Base-by-base conservation (phyloP, 1,140 invertebrate genomes). In the Zaprionus inermis region DNA sequence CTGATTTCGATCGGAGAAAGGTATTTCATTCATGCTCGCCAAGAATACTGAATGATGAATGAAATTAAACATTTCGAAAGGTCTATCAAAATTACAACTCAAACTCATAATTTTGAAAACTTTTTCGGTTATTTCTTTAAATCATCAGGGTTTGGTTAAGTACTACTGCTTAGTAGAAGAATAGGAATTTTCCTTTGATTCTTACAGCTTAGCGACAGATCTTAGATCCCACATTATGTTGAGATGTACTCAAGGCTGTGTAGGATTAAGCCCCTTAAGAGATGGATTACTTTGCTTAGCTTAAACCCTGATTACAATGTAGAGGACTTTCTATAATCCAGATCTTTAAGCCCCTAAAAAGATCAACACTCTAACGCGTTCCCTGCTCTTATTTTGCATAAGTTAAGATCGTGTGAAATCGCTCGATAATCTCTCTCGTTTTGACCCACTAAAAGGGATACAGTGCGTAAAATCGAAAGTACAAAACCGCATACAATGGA, bases 381-480 rank as follows among this genome's bases (percentile, higher is more conserved):
- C 7, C n/a, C 9, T 41, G n/a, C 7, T 0, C n/a, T 16, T n/a
- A 16, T 7, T 44, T 16, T 44, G 38, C 38, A 44, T 16, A 30
- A 28, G 11, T 28, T 11, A 54, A 54, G 6, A 67, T 22, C 64
- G 58, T 69, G 46, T 10, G 63, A 60, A 46, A 86, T 66, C 66
- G 36, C 18, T 22, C 16, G 32, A 22, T 32, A 51, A 52, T 24
- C 41, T 66, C 38, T 61, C 32, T 57, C 16, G 22, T 61, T 79
- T 65, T 85, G 83, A 88, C 83, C 83, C 70, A 88, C 66, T 80
- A 83, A 78, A 38, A 44, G 38, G 44, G 0, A 36, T 10, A 41
- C 60, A 69, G 74, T 59, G 73, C 9, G 49, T 79, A 88, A 88
- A 88, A 88, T 88, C 84, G 83, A 88, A 88, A 88, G 83, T 88